A percentile compares a stretch with the other conserved stretches of the same genome.
phyloP scores from a whole-genome alignment of 1,140 invertebrate species.

The Anadara kagoshimensis region DNA sequence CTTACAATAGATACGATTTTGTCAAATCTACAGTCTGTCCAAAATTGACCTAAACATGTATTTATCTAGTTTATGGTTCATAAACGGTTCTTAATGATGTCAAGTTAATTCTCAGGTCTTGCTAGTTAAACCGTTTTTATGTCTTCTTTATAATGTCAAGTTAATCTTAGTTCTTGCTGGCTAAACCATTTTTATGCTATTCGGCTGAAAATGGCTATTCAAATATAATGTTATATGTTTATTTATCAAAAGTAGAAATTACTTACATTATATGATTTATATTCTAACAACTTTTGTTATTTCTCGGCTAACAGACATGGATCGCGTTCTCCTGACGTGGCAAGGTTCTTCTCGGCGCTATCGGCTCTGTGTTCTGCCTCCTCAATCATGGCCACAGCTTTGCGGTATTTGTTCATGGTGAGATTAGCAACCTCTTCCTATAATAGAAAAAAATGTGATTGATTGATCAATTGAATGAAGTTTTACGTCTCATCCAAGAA shows the following conservation, averaged over 20 bases:
- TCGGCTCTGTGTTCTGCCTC: slow-evolving; percentile 73
- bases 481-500: too few species aligned
- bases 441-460: slow-evolving; percentile 15
- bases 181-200: neutral
- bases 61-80: too few species aligned
- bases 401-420: slow-evolving; percentile 75
- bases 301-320: slow-evolving; percentile 71
- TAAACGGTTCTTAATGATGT: too few species aligned
- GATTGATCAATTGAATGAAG: too few species aligned
- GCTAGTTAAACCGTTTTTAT: neutral
- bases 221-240: neutral
- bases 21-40: too few species aligned
- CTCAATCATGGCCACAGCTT: slow-evolving; percentile 70
- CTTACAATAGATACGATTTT: too few species aligned
- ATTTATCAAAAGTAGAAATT: neutral
- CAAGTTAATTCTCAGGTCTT: neutral
- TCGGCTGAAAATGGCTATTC: neutral
- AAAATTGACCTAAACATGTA: too few species aligned
- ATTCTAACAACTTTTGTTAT: slow-evolving; percentile 60
- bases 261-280: slow-evolving; percentile 48
- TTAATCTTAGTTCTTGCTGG: neutral
- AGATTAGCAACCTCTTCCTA: slow-evolving; percentile 74
- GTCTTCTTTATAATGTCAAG: neutral
- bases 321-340: slow-evolving; percentile 66
- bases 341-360: slow-evolving; percentile 69